phyloP scores from a whole-genome alignment of 2,888 invertebrate genomes.

The Drosophila neutralis region DNA sequence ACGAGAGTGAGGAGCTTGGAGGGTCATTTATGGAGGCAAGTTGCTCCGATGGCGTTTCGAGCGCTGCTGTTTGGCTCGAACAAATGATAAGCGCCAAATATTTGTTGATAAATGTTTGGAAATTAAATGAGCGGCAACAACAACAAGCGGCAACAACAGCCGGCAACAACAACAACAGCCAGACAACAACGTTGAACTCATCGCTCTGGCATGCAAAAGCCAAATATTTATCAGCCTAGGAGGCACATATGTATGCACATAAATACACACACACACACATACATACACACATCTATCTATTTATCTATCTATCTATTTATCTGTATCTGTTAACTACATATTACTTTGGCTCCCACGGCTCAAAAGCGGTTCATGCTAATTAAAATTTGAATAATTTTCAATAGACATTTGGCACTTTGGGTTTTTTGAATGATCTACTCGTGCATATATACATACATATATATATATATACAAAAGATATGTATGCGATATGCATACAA shows the following conservation, averaged over 20 bases:
- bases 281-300: neutral
- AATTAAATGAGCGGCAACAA: constrained; percentile 76
- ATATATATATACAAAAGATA: neutral
- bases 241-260: constrained; percentile 3
- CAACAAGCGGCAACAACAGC: constrained; percentile 22
- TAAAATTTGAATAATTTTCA: constrained; percentile 71
- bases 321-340: constrained; percentile 14
- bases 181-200: constrained; percentile 67
- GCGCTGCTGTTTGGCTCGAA: constrained; percentile 58
- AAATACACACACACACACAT: neutral
- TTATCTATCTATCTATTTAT: constrained; percentile 16
- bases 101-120: constrained; percentile 80
- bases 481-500: constrained; percentile 22
- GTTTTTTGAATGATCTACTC: constrained; percentile 22
- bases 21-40: constrained; percentile 1
- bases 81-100: constrained; percentile 79
- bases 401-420: constrained; percentile 39
- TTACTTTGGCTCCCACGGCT: constrained; percentile 65
- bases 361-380: constrained; percentile 52
- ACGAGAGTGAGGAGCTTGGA: no score
- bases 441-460: neutral
- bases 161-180: constrained; percentile 11
- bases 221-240: constrained; percentile 73
- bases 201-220: constrained; percentile 76
- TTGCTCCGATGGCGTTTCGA: constrained; percentile 13